Evolutionary conservation across 1,140 invertebrate species (phyloP).

Genomic region (Temnothorax nylanderi): DNA sequence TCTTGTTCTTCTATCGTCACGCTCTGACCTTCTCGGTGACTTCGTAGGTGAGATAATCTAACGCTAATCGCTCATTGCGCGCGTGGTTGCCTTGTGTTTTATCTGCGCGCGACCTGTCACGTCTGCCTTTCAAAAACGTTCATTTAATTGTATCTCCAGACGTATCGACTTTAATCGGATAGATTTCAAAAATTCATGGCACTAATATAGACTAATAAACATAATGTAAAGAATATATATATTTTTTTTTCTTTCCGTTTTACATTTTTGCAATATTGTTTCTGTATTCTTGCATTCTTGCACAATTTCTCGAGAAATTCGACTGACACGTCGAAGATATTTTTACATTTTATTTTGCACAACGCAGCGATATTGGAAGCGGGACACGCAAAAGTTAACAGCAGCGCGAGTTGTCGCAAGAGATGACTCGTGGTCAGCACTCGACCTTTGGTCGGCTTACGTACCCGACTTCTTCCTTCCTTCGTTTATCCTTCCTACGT

Average conservation of each 20-base stretch:
- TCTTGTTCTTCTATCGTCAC: slow-evolving; percentile 42
- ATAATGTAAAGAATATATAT: too few species aligned
- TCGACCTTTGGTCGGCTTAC: slow-evolving; percentile 73
- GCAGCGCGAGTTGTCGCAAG: slow-evolving; percentile 58
- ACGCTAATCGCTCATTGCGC: slow-evolving; percentile 23
- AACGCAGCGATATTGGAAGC: background rate
- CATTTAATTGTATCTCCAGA: background rate
- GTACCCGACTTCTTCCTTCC: slow-evolving; percentile 73
- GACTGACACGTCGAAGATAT: background rate
- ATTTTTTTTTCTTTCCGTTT: too few species aligned
- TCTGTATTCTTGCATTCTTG: background rate
- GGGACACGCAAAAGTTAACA: slow-evolving; percentile 37
- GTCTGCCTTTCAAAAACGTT: background rate
- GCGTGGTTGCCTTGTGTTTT: background rate
- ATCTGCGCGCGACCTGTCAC: background rate
- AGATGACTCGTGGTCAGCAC: slow-evolving; percentile 67
- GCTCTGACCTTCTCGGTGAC: slow-evolving; percentile 65
- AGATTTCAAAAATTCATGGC: background rate
- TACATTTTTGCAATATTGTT: background rate
- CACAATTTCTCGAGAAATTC: background rate
- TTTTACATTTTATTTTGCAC: background rate
- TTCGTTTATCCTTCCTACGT: slow-evolving; percentile 43
- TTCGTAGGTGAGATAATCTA: slow-evolving; percentile 68
- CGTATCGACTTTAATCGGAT: background rate
- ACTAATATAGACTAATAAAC: background rate